Evolutionary conservation across 2,888 invertebrate species (phyloP).

Genomic region (Ennomos erosarius): DNA sequence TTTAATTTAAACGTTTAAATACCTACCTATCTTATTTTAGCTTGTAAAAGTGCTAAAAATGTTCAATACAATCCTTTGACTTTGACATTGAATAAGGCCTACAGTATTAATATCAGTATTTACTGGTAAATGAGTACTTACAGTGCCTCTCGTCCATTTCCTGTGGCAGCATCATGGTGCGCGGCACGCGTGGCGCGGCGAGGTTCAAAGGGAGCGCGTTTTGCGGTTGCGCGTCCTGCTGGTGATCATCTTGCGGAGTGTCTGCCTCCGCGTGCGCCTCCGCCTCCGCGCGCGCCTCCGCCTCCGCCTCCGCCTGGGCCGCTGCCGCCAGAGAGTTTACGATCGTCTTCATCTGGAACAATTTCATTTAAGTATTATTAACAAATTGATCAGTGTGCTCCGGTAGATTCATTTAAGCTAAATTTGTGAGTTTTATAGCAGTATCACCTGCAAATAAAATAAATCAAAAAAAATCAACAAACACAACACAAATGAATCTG

Average conservation of each 20-base stretch:
- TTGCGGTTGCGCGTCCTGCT: constrained; percentile 19
- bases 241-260: not conserved
- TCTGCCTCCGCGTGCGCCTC: constrained; percentile 45
- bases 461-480: no score
- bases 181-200: constrained; percentile 74
- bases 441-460: no score
- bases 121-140: constrained; percentile 75
- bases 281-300: constrained; percentile 67
- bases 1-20: no score
- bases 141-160: constrained; percentile 90
- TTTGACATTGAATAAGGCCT: no score
- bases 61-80: no score
- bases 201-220: constrained; percentile 28
- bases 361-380: not conserved
- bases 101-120: no score
- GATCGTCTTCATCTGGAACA: constrained; percentile 73
- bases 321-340: constrained; percentile 78
- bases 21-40: no score
- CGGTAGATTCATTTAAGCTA: no score
- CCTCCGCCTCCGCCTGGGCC: constrained; percentile 65
- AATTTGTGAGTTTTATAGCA: no score
- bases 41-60: no score
- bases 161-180: constrained; percentile 85
- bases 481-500: no score
- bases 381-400: no score